phyloP scores from a whole-genome alignment of 2,113 vertebrate species.

The Prunella fulvescens region DNA sequence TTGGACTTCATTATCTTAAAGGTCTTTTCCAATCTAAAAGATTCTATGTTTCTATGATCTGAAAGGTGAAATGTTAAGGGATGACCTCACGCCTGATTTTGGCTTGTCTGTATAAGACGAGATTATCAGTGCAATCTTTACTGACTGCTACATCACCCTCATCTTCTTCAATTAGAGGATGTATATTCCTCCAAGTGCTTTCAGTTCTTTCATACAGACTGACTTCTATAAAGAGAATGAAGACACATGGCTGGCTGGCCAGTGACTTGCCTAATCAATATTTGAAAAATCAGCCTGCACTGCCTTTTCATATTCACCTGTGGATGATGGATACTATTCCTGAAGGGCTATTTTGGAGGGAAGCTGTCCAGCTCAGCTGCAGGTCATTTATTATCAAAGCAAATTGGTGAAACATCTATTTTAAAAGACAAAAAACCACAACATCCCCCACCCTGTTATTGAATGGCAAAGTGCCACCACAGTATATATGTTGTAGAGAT shows the following conservation, averaged over 20 bases:
- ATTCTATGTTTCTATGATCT: not conserved
- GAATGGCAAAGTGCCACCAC: not conserved
- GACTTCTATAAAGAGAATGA: not conserved
- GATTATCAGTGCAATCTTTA: not conserved
- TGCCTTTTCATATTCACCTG: not conserved
- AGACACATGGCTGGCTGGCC: not conserved
- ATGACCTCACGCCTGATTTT: not conserved
- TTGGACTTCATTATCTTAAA: not conserved
- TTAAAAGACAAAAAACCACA: not conserved
- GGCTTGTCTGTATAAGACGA: not conserved
- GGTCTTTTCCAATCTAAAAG: not conserved
- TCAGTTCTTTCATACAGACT: not conserved
- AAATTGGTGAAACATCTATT: not conserved
- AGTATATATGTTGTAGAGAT: not conserved
- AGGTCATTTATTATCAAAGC: not conserved
- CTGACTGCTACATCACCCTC: not conserved
- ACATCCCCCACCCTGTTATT: not conserved
- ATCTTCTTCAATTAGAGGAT: not conserved
- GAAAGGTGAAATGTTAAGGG: not conserved
- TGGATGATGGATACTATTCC: not conserved
- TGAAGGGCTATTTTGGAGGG: not conserved
- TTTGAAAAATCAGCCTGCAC: not conserved
- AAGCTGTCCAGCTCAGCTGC: constrained; percentile 5
- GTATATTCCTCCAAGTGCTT: not conserved
- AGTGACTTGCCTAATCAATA: not conserved